These are phyloP conservation scores for Smutsia gigantea DNA, from an alignment of 2,797 vertebrate genomes.

Conservation along the genomic window DNA sequence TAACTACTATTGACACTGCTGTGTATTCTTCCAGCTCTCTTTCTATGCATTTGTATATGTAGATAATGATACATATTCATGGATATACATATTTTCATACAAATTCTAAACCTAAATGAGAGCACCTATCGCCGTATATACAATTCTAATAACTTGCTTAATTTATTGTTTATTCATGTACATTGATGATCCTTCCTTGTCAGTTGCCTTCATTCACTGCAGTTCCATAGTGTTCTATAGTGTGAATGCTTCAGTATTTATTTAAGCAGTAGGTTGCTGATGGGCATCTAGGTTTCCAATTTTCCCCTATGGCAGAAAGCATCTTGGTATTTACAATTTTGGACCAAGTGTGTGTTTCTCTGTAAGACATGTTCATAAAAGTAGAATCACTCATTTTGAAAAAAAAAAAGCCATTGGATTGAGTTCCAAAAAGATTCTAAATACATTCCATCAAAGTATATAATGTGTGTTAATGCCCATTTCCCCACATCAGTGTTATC, in stretches of 20 bases:
- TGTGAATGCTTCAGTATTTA: neutral
- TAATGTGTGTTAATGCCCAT: neutral
- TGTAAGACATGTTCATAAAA: conserved; percentile 6
- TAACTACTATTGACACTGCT: neutral
- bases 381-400: neutral
- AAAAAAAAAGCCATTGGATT: neutral
- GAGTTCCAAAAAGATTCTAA: neutral
- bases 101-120: conserved; percentile 28
- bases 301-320: neutral
- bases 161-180: neutral
- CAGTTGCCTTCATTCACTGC: neutral
- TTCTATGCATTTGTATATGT: neutral
- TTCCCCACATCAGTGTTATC: neutral
- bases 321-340: conserved; percentile 15
- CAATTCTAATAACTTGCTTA: conserved; percentile 10
- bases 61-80: neutral
- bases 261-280: neutral
- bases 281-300: neutral
- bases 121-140: neutral
- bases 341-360: neutral
- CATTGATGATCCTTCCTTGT: neutral
- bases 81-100: neutral
- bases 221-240: neutral
- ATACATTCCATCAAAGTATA: neutral
- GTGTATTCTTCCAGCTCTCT: neutral